A percentile compares a stretch with the other conserved stretches of the same genome.
phyloP scores from a whole-genome alignment of 2,113 vertebrate genomes.

The Zootoca vivipara region DNA sequence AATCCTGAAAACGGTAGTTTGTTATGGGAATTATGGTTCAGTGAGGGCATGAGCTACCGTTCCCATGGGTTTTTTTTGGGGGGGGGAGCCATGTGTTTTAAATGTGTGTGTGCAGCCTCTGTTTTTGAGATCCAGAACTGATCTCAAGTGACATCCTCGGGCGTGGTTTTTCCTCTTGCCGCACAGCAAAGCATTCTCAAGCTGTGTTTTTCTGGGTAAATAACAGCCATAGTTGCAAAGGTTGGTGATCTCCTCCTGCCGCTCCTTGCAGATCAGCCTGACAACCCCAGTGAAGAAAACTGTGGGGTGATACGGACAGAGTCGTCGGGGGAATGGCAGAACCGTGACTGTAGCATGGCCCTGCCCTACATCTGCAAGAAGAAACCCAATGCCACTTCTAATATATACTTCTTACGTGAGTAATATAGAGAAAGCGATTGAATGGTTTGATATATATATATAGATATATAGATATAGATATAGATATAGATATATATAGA shows the following conservation, averaged over 20 bases:
- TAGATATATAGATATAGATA: too few species aligned
- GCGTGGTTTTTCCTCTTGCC: background rate
- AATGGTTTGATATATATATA: background rate
- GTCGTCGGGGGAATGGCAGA: constrained; percentile 92
- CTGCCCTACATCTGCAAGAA: constrained; percentile 96
- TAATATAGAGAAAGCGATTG: background rate
- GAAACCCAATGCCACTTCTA: constrained; percentile 85
- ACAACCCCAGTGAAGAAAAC: constrained; percentile 90
- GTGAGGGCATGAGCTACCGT: too few species aligned
- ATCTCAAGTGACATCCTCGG: background rate
- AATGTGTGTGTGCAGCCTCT: too few species aligned
- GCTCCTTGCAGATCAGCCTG: constrained; percentile 84
- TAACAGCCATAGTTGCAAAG: background rate
- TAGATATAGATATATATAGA: too few species aligned
- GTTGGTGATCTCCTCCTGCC: background rate
- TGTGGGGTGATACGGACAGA: constrained; percentile 93
- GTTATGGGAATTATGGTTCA: too few species aligned
- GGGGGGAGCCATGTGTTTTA: too few species aligned
- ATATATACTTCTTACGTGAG: constrained; percentile 81
- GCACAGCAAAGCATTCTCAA: background rate
- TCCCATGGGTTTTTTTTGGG: too few species aligned
- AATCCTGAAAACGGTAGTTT: too few species aligned
- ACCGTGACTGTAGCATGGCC: constrained; percentile 88
- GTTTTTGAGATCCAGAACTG: background rate
- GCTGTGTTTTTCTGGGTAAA: background rate